Base-by-base conservation (phyloP, 2,797 vertebrate species). In the Sebastes iracundus region DNA sequence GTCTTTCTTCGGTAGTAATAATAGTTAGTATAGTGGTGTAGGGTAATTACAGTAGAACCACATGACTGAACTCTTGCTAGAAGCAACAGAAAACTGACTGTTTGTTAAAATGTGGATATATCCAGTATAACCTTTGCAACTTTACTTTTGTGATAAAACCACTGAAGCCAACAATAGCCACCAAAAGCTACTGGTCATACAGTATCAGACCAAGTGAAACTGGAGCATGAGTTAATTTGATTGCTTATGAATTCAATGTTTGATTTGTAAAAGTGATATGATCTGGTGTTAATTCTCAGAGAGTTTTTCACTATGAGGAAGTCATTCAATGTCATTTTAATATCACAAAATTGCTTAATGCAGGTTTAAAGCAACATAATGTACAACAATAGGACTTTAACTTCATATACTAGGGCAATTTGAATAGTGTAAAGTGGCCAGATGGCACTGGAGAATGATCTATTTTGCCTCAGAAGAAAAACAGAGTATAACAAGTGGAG, bases 401-500 rank as follows among this genome's bases (percentile, higher is more conserved):
- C 80, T 68, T 78, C 11, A 66, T 35, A 60, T 11, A 63, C 46
- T n/a, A 18, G n/a, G 32, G 38, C 33, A 59, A 81, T 82, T 63
- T 80, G 59, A 84, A 64, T 27, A 35, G 60, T 81, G 67, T 78
- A 59, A 86, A 84, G 77, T 78, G 79, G 79, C 79, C 85, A 87
- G 81, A 86, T 82, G 87, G 86, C 65, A 72, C 10, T 66, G 72
- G 27, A 90, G 63, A 79, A 85, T 64, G 72, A 66, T 89, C 83
- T 85, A 68, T 80, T 73, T 77, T 68, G 33, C 74, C 77, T 86
- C 65, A 42, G 63, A 84, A 58, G 35, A 83, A 62, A 80, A 82
- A 74, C 49, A 77, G 30, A 81, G 77, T 33, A 38, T 72, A 82
- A 84, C 71, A 83, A 82, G 82, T 79, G 79, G 65, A 81, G 74